Evolutionary conservation across 2,888 invertebrate genomes (phyloP), one percentile per base, ranked within the genome.

Genomic region (Portevinia maculata): DNA sequence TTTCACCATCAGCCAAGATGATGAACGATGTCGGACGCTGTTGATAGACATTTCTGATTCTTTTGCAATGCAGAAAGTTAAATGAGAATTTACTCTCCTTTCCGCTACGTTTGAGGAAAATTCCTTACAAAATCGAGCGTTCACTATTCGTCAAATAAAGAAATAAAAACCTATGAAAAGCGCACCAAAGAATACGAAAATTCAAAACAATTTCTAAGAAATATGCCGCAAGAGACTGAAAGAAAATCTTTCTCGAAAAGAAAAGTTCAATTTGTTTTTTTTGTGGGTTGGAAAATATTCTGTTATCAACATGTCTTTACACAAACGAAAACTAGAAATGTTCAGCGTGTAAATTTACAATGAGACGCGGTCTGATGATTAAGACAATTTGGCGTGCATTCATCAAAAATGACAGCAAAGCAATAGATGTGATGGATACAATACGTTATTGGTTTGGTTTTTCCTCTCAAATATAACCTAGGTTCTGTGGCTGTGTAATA

Each of bases 41-140:
- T 59, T 76, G 70, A 81, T 76, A 70, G 69, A 75, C 62, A 60
- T 53, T 67, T 37, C 53, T 52, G 13, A 50, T n/a, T 30, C 41
- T 19, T 21, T 21, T 32, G 7, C 30, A 46, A 21, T 41, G 37
- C n/a, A 48, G 24, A 24, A 24, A 64, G 50, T 24, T 17, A 55
- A 39, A 48, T 37, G 48, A 30, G 46, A 41, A 60, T 55, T 44
- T 30, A 17, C 34, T 71, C 48, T 46, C 52, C 59, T 79, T 79
- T 79, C 37, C 59, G 59, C 57, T 53, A 65, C 69, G 57, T 57
- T 75, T 64, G 57, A 62, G 24, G 21, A 44, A 81, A 81, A 81
- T 81, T 81, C 75, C 64, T 75, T 64, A 64, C 75, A 81, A 81
- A 81, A 75, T 70, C 75, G 75, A 75, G 30, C 81, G 70, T 75